A percentile compares a stretch with the other conserved stretches of the same genome.
These are phyloP conservation scores for Halocynthia roretzi DNA, from an alignment of 23 tunicate species.

Conservation along the genomic window DNA sequence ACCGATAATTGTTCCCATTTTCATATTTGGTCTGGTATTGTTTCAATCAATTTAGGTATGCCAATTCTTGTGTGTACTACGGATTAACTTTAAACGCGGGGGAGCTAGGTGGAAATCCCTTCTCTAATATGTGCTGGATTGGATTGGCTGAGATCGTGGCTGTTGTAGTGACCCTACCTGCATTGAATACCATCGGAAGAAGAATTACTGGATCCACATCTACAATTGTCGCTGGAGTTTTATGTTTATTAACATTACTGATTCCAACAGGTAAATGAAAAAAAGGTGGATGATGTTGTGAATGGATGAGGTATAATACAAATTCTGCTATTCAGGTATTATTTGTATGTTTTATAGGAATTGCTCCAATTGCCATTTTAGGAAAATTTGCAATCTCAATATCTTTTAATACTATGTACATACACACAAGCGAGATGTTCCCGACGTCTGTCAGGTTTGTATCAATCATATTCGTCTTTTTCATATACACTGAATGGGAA, in stretches of 20 bases:
- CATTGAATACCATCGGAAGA: constrained; percentile 64
- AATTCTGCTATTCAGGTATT: too few relatives aligned
- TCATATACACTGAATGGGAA: background rate
- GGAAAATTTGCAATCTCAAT: constrained; percentile 46
- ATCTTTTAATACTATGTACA: constrained; percentile 35
- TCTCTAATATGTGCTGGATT: constrained; percentile 58
- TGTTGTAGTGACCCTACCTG: constrained; percentile 25
- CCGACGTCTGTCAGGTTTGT: constrained; percentile 58
- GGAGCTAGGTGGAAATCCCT: constrained; percentile 86
- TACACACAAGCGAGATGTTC: constrained; percentile 36
- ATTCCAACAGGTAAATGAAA: constrained; percentile 49
- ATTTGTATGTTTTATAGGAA: background rate
- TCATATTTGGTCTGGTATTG: too few relatives aligned
- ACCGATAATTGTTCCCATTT: too few relatives aligned
- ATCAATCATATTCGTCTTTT: background rate
- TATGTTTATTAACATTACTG: constrained; percentile 46
- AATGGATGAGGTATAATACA: too few relatives aligned
- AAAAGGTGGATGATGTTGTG: background rate
- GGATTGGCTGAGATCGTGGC: constrained; percentile 87
- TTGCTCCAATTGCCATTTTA: constrained; percentile 14
- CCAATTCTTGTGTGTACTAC: constrained; percentile 80
- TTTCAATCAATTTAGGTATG: constrained; percentile 33
- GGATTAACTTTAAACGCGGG: constrained; percentile 92
- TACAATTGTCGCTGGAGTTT: constrained; percentile 37
- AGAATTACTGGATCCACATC: constrained; percentile 41